Base-by-base conservation (phyloP, 2,797 vertebrate genomes). In the Pseudochaenichthys georgianus region DNA sequence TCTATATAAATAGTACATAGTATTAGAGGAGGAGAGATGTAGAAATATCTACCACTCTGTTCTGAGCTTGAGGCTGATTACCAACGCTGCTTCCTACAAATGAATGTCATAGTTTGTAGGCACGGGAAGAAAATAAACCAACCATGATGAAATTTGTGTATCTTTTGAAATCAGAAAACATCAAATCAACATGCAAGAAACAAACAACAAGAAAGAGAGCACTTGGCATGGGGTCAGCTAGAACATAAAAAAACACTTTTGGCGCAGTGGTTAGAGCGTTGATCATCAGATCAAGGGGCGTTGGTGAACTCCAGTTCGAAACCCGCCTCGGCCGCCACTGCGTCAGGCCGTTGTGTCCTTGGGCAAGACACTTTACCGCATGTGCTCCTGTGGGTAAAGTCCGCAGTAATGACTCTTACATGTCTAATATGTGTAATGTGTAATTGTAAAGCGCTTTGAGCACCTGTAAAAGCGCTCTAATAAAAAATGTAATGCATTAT, bases 71-170 rank as follows among this genome's bases (percentile, higher is more conserved):
- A 73, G 71, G 75, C 57, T 31, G 69, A 52, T 42, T 59, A 28
- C 53, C 77, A 50, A 66, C 17, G 34, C 50, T 42, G 46, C 63
- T 71, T 75, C 75, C 59, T 13, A 61, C 75, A 64, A 80, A 78
- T 64, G 3, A 65, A 70, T 70, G 41, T 75, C 50, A 73, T 12
- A 57, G 64, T 65, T 73, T 57, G 38, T 51, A 54, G 50, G 7
- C 8, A 57, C 21, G 13, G 50, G 34, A 64, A 31, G 45, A 68
- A 73, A 72, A 72, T 47, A 57, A 74, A 50, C 12, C 45, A 61
- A 55, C 4, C 46, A 38, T 60, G 51, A 60, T 68, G 21, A 41
- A 63, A 17, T 48, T 51, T 70, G 15, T 58, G 23, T 41, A 21
- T 64, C 48, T 43, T 46, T 58, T 58, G 16, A 53, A 5, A 78